Evolutionary conservation across 2,113 vertebrate genomes (phyloP).

Genomic region (Pygoscelis adeliae): DNA sequence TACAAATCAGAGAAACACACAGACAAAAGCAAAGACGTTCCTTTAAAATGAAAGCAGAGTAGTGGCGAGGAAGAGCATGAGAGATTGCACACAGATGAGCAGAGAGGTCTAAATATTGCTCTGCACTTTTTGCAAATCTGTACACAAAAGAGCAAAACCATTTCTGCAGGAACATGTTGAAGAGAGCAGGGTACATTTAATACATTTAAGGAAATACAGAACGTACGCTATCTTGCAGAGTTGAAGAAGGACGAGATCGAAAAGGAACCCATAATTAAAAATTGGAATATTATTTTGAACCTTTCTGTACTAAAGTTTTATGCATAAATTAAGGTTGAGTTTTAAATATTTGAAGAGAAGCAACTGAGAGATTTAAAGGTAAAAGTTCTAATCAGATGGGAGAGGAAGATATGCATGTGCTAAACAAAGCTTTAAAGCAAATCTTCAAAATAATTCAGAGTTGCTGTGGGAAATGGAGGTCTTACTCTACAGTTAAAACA

Average conservation of each 20-base stretch:
- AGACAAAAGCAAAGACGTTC: neutral
- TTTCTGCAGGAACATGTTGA: neutral
- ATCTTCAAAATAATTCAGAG: neutral
- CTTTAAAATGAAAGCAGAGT: neutral
- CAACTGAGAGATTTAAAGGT: neutral
- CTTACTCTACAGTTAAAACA: neutral
- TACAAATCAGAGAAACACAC: neutral
- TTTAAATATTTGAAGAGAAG: neutral
- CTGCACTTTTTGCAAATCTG: neutral
- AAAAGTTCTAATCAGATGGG: neutral
- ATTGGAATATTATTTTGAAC: neutral
- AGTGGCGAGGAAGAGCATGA: neutral
- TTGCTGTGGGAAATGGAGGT: neutral
- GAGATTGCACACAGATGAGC: neutral
- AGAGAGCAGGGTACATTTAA: neutral
- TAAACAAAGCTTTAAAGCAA: neutral
- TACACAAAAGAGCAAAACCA: neutral
- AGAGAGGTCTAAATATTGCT: neutral
- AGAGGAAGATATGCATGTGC: neutral
- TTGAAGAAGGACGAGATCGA: neutral
- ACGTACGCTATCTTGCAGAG: neutral
- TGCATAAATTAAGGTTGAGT: neutral
- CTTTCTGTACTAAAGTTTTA: neutral
- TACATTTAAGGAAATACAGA: neutral
- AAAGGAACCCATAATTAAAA: neutral